Conservation (phyloP, 2,888 invertebrate species). For the Drosophila paramelanica region DNA sequence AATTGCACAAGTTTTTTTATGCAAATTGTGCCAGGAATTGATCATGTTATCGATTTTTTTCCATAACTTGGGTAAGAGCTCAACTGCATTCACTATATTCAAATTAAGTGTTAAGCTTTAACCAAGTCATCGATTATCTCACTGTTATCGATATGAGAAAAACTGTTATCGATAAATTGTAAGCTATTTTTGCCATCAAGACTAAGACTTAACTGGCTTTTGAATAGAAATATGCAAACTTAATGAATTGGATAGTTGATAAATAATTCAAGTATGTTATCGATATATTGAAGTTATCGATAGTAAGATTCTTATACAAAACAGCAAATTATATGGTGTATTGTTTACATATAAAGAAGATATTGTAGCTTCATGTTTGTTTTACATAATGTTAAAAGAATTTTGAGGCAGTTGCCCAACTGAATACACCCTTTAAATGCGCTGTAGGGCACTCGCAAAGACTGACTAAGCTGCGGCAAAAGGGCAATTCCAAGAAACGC, state of each 20-base stretch:
- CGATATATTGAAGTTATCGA: background rate
- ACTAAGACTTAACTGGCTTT: no score
- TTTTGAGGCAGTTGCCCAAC: background rate
- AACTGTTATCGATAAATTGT: background rate
- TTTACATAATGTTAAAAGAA: background rate
- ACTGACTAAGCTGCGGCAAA: constrained; percentile 53
- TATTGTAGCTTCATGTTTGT: no score
- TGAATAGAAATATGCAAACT: no score
- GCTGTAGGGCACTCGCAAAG: constrained; percentile 39
- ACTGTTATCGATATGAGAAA: background rate
- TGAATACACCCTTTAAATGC: background rate
- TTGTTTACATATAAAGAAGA: no score
- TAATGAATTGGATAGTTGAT: background rate
- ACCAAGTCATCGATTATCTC: background rate
- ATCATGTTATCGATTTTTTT: background rate
- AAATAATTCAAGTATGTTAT: background rate
- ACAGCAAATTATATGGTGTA: no score
- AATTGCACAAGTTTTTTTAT: background rate
- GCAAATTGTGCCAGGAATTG: background rate
- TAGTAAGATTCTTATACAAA: no score
- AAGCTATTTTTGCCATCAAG: no score
- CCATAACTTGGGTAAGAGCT: no score
- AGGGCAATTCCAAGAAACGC: constrained; percentile 72
- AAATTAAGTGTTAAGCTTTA: no score
- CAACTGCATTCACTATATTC: no score